phyloP scores from a whole-genome alignment of 2,113 vertebrate genomes.

The Mungos mungo region DNA sequence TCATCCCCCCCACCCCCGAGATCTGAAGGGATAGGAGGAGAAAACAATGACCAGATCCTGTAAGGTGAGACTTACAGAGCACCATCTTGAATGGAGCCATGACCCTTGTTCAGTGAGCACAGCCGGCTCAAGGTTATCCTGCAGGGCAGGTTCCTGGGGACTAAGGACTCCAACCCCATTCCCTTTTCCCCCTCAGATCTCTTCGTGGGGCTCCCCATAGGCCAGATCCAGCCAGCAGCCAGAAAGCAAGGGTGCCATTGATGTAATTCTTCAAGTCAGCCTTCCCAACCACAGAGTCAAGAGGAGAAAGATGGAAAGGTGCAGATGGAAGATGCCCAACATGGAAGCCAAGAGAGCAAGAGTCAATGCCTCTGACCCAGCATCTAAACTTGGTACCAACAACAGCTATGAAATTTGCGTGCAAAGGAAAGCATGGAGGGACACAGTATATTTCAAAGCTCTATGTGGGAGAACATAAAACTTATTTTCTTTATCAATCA shows the following conservation, averaged over 20 bases:
- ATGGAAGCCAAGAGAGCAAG: neutral
- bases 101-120: neutral
- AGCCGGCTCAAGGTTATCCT: neutral
- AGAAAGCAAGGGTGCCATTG: rapidly evolving
- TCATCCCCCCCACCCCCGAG: neutral
- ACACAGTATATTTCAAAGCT: neutral
- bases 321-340: neutral
- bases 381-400: neutral
- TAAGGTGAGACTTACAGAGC: neutral
- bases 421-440: neutral
- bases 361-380: neutral
- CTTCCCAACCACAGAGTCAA: neutral
- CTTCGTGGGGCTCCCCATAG: neutral
- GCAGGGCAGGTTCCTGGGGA: rapidly evolving
- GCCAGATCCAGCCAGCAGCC: neutral
- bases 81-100: rapidly evolving
- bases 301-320: neutral
- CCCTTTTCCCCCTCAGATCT: neutral
- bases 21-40: neutral
- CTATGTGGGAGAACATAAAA: neutral
- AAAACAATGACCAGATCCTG: neutral
- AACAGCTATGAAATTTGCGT: neutral
- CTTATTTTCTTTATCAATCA: neutral
- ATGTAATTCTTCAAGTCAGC: neutral
- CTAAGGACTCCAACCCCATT: too few species aligned